Conservation (phyloP, 2,888 invertebrate genomes). For the Dicroscelio sp. region DNA sequence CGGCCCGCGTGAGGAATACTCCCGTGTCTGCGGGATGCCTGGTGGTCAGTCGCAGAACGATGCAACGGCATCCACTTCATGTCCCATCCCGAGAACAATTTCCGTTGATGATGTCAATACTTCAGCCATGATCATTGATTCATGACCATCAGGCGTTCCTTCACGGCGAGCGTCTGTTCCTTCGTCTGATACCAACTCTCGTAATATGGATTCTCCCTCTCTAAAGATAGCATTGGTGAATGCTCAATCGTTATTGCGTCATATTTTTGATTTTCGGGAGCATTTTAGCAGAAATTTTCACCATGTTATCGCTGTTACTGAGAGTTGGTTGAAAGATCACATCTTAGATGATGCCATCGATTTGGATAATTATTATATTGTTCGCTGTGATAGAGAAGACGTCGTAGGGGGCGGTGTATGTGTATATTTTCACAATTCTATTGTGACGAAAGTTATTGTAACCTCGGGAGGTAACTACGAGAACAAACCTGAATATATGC, state of each 20-base stretch:
- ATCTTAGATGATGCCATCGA: neutral
- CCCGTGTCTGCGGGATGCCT: no score
- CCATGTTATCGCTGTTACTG: neutral
- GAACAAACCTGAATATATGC: neutral
- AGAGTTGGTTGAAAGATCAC: slow-evolving; percentile 13
- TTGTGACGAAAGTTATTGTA: neutral
- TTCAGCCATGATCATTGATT: no score
- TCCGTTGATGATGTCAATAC: no score
- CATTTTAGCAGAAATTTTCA: neutral
- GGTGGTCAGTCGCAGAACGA: no score
- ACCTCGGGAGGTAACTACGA: neutral
- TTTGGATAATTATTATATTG: neutral
- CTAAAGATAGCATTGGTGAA: neutral
- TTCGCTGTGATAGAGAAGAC: neutral
- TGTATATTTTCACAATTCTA: neutral
- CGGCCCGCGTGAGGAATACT: no score
- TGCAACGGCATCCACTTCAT: no score
- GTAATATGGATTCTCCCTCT: neutral
- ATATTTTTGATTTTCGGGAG: neutral
- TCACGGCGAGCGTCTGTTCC: no score
- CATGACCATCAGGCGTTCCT: no score
- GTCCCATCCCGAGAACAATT: no score
- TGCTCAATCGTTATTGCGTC: neutral
- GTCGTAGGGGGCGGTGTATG: neutral
- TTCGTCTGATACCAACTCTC: neutral